Conservation (phyloP, 2,797 vertebrate genomes). For the Phalloptychus januarius region DNA sequence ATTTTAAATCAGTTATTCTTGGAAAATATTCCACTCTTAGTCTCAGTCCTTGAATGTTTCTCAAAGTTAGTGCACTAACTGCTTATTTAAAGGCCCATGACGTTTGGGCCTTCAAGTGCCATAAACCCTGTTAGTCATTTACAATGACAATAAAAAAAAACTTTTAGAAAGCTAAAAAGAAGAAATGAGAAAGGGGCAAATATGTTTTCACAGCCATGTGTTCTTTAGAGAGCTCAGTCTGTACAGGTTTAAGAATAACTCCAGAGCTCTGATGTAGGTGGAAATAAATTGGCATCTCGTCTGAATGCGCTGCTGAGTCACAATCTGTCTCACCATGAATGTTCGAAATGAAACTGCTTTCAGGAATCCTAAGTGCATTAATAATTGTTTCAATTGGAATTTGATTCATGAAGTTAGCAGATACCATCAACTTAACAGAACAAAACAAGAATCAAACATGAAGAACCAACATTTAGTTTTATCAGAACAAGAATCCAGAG, state of each 20-base stretch:
- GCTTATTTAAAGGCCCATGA: too few species aligned
- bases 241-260: background rate
- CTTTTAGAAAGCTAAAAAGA: background rate
- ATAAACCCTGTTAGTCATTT: background rate
- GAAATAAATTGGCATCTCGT: background rate
- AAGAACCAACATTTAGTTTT: too few species aligned
- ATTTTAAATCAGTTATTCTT: background rate
- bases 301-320: conserved; percentile 4
- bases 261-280: background rate
- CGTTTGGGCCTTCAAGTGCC: background rate
- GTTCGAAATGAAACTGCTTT: conserved; percentile 1
- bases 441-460: too few species aligned
- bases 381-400: background rate
- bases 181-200: background rate
- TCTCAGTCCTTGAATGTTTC: background rate
- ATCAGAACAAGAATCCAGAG: too few species aligned
- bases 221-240: background rate
- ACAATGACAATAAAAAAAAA: background rate
- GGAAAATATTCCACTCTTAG: background rate
- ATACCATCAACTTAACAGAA: too few species aligned
- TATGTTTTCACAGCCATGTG: background rate
- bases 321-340: background rate
- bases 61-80: background rate
- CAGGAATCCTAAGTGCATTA: background rate
- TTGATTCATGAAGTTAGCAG: background rate